Percentiles rank a stretch among this genome's conserved stretches.
phyloP scores from a whole-genome alignment of 2,113 vertebrate genomes.

The Leptosomus discolor region DNA sequence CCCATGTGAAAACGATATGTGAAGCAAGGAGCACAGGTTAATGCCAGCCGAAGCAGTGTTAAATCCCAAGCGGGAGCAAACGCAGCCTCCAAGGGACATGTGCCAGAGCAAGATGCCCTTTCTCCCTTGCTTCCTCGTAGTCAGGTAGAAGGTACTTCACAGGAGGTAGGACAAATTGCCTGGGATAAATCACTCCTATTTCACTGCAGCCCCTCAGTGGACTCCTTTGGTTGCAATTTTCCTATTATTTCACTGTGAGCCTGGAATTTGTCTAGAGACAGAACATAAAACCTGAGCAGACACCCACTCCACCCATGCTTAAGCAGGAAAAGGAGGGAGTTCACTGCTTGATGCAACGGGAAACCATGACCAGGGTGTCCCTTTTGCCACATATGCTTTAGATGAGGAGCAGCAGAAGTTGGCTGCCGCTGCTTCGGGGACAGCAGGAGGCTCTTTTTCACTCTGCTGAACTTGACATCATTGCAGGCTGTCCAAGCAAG shows the following conservation, averaged over 20 bases:
- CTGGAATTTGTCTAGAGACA: neutral
- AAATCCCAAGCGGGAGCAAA: neutral
- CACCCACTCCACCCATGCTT: neutral
- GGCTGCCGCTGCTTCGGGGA: neutral
- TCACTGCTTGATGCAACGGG: neutral
- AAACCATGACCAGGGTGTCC: neutral
- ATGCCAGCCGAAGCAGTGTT: neutral
- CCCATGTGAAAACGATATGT: neutral
- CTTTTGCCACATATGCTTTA: neutral
- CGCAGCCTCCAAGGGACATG: neutral
- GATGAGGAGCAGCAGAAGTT: neutral
- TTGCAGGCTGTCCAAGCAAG: neutral
- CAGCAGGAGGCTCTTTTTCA: neutral
- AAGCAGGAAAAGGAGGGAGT: neutral
- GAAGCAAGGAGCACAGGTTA: accelerated
- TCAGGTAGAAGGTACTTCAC: neutral
- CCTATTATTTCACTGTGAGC: neutral
- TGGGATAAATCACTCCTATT: neutral
- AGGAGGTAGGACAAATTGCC: neutral
- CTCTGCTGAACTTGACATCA: neutral
- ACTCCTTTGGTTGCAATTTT: neutral
- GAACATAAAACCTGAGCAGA: neutral
- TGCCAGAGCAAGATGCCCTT: neutral
- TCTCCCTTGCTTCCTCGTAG: neutral
- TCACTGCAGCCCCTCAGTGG: neutral